phyloP scores from a whole-genome alignment of 1,140 invertebrate species.

The Trichonephila inaurata region DNA sequence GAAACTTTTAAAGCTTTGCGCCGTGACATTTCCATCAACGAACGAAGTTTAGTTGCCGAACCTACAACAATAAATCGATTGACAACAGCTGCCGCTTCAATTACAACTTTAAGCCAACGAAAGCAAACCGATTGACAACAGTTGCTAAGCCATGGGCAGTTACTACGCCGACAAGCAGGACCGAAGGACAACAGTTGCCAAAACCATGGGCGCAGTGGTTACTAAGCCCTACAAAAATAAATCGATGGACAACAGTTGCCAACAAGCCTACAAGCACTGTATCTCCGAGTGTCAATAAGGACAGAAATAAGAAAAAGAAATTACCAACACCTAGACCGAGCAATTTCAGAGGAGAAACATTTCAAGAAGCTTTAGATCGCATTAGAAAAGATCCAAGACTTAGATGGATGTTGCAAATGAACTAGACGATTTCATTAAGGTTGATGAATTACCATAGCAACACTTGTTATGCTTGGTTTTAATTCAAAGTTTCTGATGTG shows the following conservation, averaged over 20 bases:
- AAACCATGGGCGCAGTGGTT: slow-evolving; percentile 7
- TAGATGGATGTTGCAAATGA: slow-evolving; percentile 54
- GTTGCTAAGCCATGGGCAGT: slow-evolving; percentile 61
- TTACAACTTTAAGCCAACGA: slow-evolving; percentile 75
- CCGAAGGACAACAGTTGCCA: background rate
- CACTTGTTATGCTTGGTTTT: no score
- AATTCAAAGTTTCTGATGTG: no score
- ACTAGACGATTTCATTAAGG: background rate
- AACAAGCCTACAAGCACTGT: background rate
- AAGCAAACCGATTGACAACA: slow-evolving; percentile 25
- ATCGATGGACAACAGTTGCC: background rate
- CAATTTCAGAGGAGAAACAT: background rate
- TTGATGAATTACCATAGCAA: no score
- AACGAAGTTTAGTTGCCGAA: slow-evolving; percentile 76
- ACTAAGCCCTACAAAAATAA: slow-evolving; percentile 9
- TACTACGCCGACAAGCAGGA: background rate
- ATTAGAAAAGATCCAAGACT: slow-evolving; percentile 63
- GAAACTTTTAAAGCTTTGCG: slow-evolving; percentile 92
- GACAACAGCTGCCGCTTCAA: background rate
- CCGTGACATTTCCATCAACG: slow-evolving; percentile 89
- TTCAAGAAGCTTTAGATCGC: slow-evolving; percentile 41
- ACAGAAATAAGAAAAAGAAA: slow-evolving; percentile 49
- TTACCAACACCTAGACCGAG: background rate
- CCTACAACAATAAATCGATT: slow-evolving; percentile 33
- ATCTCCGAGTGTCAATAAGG: background rate